Percentiles rank a stretch among this genome's conserved stretches.
Conservation (phyloP, 2,113 vertebrate species). For the Cygnus buccinator region DNA sequence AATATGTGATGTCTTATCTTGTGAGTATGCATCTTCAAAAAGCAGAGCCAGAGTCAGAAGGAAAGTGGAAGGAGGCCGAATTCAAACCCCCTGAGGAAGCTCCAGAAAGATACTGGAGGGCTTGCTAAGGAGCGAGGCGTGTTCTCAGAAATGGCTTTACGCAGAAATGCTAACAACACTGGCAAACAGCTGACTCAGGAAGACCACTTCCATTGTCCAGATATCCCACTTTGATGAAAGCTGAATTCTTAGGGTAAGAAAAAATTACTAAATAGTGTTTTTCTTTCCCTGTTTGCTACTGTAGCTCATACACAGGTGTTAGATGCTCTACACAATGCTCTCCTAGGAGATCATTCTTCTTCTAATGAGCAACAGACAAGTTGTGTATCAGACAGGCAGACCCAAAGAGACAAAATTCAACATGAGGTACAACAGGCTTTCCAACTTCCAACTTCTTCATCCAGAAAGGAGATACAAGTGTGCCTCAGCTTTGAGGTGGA, state of each 20-base stretch:
- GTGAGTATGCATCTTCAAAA: background rate
- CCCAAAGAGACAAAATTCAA: background rate
- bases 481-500: background rate
- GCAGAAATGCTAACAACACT: background rate
- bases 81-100: background rate
- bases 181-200: background rate
- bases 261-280: background rate
- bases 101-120: background rate
- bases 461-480: background rate
- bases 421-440: background rate
- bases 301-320: background rate
- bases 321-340: background rate
- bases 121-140: background rate
- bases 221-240: background rate
- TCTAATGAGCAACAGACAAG: background rate
- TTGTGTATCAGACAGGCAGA: background rate
- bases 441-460: background rate
- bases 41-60: fast-evolving
- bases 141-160: background rate
- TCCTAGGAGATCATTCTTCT: background rate
- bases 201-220: background rate
- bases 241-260: background rate
- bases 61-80: background rate
- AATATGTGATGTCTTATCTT: background rate
- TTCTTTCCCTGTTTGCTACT: background rate